Percentiles rank a stretch among this genome's conserved stretches.
Conservation (phyloP, 1,140 invertebrate genomes). For the Penaeus japonicus region DNA sequence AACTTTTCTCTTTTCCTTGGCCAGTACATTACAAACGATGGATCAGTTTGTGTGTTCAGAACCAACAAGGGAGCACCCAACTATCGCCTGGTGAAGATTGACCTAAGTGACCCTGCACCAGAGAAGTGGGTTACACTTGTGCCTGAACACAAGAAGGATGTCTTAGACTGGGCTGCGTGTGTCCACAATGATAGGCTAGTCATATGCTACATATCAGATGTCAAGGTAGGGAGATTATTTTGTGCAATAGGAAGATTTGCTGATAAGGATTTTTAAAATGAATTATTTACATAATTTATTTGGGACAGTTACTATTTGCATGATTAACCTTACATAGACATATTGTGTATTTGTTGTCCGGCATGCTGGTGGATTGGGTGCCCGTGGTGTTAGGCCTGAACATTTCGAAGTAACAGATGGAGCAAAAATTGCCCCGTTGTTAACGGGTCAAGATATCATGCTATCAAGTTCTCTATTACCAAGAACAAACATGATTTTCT, state of each 20-base stretch:
- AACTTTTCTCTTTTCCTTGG: conserved; percentile 59
- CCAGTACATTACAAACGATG: conserved; percentile 92
- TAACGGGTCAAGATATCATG: too few relatives aligned
- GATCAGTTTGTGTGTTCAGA: conserved; percentile 81
- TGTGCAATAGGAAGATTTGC: too few relatives aligned
- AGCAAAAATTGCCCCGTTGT: too few relatives aligned
- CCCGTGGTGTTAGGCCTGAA: too few relatives aligned
- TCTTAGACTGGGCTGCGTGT: conserved; percentile 86
- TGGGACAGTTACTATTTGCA: too few relatives aligned
- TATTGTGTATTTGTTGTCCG: too few relatives aligned
- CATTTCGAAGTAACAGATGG: too few relatives aligned
- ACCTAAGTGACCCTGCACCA: conserved; percentile 78
- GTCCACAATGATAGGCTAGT: conserved; percentile 89
- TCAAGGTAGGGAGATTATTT: conserved; percentile 73
- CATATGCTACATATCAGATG: conserved; percentile 91
- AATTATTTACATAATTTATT: background rate
- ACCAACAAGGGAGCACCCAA: conserved; percentile 95
- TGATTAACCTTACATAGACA: too few relatives aligned
- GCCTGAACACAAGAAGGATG: conserved; percentile 84
- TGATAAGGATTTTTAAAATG: too few relatives aligned
- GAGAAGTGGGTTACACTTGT: conserved; percentile 87
- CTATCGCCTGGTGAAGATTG: conserved; percentile 87
- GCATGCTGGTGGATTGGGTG: too few relatives aligned
- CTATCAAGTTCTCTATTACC: too few relatives aligned
- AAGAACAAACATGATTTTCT: too few relatives aligned